These are phyloP conservation scores for Oligia latruncula DNA, from an alignment of 2,888 invertebrate species.

Conservation along the genomic window DNA sequence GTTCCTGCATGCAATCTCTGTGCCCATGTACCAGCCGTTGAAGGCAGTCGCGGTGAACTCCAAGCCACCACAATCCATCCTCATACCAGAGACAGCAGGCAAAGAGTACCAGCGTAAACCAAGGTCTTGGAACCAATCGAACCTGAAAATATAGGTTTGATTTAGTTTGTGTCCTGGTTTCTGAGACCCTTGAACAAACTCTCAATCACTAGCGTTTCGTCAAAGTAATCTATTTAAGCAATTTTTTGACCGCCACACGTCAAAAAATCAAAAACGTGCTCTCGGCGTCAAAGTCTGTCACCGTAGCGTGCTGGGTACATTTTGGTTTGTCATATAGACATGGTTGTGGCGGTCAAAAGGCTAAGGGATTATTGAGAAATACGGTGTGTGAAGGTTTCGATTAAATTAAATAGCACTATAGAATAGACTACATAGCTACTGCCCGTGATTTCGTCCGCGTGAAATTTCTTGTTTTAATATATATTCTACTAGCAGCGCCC, in stretches of 20 bases:
- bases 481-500: background rate
- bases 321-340: no score
- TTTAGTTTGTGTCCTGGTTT: background rate
- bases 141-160: constrained; percentile 87
- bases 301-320: no score
- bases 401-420: background rate
- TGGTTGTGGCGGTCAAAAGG: no score
- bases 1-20: constrained; percentile 98
- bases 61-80: constrained; percentile 98
- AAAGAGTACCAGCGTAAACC: constrained; percentile 96
- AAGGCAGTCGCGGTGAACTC: constrained; percentile 98
- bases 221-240: background rate
- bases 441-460: background rate
- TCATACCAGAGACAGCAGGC: constrained; percentile 97
- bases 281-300: no score
- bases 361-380: background rate
- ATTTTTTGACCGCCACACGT: background rate
- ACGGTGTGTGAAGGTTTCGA: background rate
- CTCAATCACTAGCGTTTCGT: background rate
- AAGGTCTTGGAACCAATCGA: constrained; percentile 96
- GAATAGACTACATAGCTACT: background rate
- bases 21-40: constrained; percentile 99
- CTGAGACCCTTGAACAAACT: background rate
- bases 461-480: background rate
- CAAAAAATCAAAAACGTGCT: no score